Percentiles rank a stretch among this genome's conserved stretches.
Conservation (phyloP, 2,113 vertebrate genomes). For the Pituophis catenifer region DNA sequence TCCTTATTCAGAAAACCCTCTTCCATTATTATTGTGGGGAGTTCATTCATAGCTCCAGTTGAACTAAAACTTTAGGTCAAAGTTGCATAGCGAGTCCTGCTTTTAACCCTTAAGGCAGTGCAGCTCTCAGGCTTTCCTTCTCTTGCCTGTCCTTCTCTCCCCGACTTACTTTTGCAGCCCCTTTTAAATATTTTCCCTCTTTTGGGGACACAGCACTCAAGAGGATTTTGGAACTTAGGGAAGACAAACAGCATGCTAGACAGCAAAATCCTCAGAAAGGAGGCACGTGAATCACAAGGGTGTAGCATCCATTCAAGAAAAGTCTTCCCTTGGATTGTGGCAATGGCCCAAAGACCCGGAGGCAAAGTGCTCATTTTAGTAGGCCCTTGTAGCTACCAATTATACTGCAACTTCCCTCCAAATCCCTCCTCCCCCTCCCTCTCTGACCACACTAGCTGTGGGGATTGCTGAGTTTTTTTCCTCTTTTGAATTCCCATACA, state of each 20-base stretch:
- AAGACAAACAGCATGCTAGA: not conserved
- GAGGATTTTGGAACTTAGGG: not conserved
- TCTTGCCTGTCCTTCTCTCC: not conserved
- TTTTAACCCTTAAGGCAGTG: conserved; percentile 13
- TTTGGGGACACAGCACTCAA: too few relatives aligned
- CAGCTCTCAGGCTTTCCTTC: not conserved
- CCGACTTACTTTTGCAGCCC: not conserved
- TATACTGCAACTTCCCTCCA: not conserved
- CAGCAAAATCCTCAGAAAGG: not conserved
- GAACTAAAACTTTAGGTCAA: conserved; percentile 48
- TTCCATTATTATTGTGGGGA: conserved; percentile 41
- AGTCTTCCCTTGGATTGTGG: too few relatives aligned
- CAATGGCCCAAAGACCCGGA: not conserved
- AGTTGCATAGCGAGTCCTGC: conserved; percentile 26
- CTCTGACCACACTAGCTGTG: not conserved
- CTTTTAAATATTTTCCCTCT: rapidly evolving
- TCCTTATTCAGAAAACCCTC: not conserved
- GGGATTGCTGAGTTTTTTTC: not conserved
- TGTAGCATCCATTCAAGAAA: not conserved
- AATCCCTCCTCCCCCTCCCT: not conserved
- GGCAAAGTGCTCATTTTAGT: not conserved
- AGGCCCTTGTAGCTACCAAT: not conserved
- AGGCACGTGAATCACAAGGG: not conserved
- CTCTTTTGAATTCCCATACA: not conserved
- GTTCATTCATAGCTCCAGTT: conserved; percentile 36